A percentile compares a stretch with the other conserved stretches of the same genome.
Evolutionary conservation across 1,140 invertebrate genomes (phyloP).

Genomic region (Lanistes nyassanus): DNA sequence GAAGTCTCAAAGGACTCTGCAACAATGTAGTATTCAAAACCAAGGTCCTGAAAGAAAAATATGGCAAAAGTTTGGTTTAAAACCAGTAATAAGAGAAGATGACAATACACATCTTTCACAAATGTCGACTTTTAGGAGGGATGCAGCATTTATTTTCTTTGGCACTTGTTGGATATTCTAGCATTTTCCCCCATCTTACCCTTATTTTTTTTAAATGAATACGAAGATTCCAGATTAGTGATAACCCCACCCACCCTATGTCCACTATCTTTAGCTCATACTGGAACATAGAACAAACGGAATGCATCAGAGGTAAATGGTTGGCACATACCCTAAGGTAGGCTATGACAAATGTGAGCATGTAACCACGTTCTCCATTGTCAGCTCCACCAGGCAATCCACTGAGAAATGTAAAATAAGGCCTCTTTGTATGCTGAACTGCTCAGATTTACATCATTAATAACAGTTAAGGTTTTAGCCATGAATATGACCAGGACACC

Average conservation of each 20-base stretch:
- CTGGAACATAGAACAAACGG: too few species aligned
- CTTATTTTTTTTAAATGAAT: too few species aligned
- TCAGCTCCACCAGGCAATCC: slow-evolving; percentile 90
- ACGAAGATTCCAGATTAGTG: neutral
- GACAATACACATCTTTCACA: neutral
- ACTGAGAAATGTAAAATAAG: slow-evolving; percentile 42
- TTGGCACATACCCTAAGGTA: slow-evolving; percentile 81
- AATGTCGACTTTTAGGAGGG: neutral
- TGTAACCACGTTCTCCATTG: slow-evolving; percentile 95
- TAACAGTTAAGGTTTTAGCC: too few species aligned
- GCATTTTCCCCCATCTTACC: too few species aligned
- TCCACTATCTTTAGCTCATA: neutral
- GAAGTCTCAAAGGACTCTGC: slow-evolving; percentile 99
- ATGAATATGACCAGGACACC: too few species aligned
- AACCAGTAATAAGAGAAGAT: neutral
- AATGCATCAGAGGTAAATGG: too few species aligned
- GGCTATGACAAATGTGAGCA: slow-evolving; percentile 97
- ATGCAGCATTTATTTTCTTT: neutral
- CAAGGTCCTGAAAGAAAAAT: slow-evolving; percentile 80
- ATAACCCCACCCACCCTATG: neutral
- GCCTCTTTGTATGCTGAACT: neutral
- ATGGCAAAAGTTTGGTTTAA: neutral
- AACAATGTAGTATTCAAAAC: slow-evolving; percentile 86
- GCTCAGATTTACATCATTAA: too few species aligned
- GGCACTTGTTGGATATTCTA: too few species aligned